Conservation (phyloP, 2,797 vertebrate species). For the Lagodon rhomboides region DNA sequence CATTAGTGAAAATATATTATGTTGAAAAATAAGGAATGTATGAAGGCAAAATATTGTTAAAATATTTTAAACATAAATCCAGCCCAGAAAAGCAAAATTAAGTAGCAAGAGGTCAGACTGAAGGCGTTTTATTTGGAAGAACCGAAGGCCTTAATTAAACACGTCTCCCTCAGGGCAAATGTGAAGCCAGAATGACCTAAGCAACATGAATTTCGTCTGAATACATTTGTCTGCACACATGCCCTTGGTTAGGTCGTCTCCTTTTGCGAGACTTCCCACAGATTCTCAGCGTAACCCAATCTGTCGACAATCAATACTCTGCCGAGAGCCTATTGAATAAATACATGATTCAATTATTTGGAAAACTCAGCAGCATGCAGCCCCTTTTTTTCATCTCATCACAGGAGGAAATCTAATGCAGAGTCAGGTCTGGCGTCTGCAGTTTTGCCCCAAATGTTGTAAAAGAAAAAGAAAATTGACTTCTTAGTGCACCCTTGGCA, state of each 20-base stretch:
- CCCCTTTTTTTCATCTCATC: constrained; percentile 40
- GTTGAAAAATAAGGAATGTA: neutral
- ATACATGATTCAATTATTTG: constrained; percentile 84
- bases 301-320: constrained; percentile 81
- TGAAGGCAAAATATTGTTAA: neutral
- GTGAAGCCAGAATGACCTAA: constrained; percentile 70
- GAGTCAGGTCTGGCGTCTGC: constrained; percentile 33
- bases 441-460: constrained; percentile 23
- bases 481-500: constrained; percentile 21
- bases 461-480: constrained; percentile 12
- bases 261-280: constrained; percentile 74
- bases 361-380: constrained; percentile 41
- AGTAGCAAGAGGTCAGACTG: neutral
- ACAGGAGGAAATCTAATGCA: constrained; percentile 51
- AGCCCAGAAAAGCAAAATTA: constrained; percentile 1
- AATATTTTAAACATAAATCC: neutral
- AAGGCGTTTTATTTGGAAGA: constrained; percentile 28
- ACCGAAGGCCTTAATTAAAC: constrained; percentile 52
- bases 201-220: constrained; percentile 66
- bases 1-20: neutral
- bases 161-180: constrained; percentile 62
- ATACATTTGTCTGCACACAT: constrained; percentile 81
- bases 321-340: constrained; percentile 79
- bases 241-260: constrained; percentile 80
- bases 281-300: constrained; percentile 78